phyloP scores from a whole-genome alignment of 92 coral and sea anemone genomes.

The Chrysogorgia sp. region DNA sequence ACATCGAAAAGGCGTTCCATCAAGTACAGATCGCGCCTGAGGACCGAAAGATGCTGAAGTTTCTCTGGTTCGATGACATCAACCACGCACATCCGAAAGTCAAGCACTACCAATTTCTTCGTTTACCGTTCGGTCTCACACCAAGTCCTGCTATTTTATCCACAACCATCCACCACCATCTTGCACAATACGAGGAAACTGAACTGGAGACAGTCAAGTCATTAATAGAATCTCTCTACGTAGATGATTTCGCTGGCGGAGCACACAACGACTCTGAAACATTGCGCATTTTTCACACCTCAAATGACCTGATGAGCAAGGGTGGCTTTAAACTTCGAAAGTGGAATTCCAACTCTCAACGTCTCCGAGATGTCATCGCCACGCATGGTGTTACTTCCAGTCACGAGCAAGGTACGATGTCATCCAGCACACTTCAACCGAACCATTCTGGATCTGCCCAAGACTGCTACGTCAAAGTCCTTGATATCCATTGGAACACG shows the following conservation, averaged over 20 bases:
- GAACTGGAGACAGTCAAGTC: conserved; percentile 40
- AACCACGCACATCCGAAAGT: conserved; percentile 21
- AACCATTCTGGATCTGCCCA: conserved; percentile 18
- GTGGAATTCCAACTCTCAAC: conserved; percentile 64
- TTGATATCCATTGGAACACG: conserved; percentile 59
- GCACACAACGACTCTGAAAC: conserved; percentile 51
- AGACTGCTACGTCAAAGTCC: conserved; percentile 44
- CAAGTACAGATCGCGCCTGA: too few species aligned
- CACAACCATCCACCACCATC: conserved; percentile 38
- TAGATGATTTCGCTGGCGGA: conserved; percentile 66
- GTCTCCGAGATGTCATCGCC: conserved; percentile 45
- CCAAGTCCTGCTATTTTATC: conserved; percentile 47
- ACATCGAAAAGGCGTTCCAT: too few species aligned
- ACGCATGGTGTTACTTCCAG: conserved; percentile 26
- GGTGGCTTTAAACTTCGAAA: conserved; percentile 60
- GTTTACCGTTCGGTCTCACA: conserved; percentile 46
- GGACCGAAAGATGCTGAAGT: too few species aligned
- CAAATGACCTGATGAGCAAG: conserved; percentile 50
- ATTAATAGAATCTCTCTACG: conserved; percentile 51
- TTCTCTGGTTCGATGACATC: too few species aligned
- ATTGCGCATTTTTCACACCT: conserved; percentile 44
- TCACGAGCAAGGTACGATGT: conserved; percentile 33
- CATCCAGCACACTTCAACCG: background rate
- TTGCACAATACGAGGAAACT: conserved; percentile 13
- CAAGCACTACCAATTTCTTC: conserved; percentile 33